Evolutionary conservation across 2,888 invertebrate species (phyloP).

Genomic region (Eupelmus urozonus): DNA sequence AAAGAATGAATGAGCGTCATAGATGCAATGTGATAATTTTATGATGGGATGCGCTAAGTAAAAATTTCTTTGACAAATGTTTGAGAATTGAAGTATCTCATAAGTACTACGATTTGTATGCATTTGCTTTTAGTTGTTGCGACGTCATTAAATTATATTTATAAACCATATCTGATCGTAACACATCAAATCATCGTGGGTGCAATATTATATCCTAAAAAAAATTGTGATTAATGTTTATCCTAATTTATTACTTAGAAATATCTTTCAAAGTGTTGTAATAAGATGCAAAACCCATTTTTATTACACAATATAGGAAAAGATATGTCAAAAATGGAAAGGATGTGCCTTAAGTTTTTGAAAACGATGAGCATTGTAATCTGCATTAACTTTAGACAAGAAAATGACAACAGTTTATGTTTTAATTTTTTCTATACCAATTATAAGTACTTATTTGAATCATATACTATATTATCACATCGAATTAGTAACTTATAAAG

Average conservation of each 20-base stretch:
- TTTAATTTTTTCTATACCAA: slow-evolving; percentile 30
- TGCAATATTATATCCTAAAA: slow-evolving; percentile 46
- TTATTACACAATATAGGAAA: slow-evolving; percentile 8
- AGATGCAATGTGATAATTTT: slow-evolving; percentile 44
- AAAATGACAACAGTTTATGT: slow-evolving; percentile 9
- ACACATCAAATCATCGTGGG: slow-evolving; percentile 26
- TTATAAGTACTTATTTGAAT: slow-evolving; percentile 7
- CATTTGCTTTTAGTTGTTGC: slow-evolving; percentile 43
- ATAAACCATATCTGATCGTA: slow-evolving; percentile 33
- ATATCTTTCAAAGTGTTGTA: slow-evolving; percentile 3
- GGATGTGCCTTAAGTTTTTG: slow-evolving; percentile 46
- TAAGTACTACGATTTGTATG: slow-evolving; percentile 31
- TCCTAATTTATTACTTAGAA: slow-evolving; percentile 44
- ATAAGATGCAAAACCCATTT: background rate
- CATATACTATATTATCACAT: slow-evolving; percentile 15
- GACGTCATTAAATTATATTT: slow-evolving; percentile 27
- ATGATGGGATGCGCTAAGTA: background rate
- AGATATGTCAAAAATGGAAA: slow-evolving; percentile 1
- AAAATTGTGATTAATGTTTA: slow-evolving; percentile 39
- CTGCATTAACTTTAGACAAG: slow-evolving; percentile 12
- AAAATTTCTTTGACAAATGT: slow-evolving; percentile 15
- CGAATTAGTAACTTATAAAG: slow-evolving; percentile 9
- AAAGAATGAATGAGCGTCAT: slow-evolving; percentile 2
- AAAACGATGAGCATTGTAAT: slow-evolving; percentile 23
- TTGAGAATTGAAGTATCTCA: slow-evolving; percentile 24